phyloP scores from a whole-genome alignment of 2,113 vertebrate genomes.

The Syngnathus floridae region DNA sequence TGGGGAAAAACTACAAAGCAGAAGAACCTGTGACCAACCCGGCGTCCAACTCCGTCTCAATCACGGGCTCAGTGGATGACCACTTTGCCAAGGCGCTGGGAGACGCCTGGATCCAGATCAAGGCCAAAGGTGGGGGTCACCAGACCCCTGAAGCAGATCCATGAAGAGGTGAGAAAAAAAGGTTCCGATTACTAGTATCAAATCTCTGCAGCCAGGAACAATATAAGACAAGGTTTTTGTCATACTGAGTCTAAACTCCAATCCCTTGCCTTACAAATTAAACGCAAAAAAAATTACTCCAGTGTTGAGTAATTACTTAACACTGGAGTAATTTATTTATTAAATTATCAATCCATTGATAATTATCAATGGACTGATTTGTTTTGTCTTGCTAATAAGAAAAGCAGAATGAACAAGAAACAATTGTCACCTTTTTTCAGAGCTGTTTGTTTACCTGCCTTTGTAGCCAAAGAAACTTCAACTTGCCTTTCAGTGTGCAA shows the following conservation, averaged over 20 bases:
- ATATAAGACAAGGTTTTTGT: slow-evolving; percentile 46
- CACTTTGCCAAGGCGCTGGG: slow-evolving; percentile 98
- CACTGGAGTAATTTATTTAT: too few relatives aligned
- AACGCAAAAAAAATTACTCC: slow-evolving; percentile 21
- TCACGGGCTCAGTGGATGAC: slow-evolving; percentile 95
- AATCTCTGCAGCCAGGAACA: slow-evolving; percentile 75
- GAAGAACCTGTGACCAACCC: slow-evolving; percentile 86
- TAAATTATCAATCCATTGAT: too few relatives aligned
- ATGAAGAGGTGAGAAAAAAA: slow-evolving; percentile 37
- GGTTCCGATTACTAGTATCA: slow-evolving; percentile 71
- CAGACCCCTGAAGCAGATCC: slow-evolving; percentile 67
- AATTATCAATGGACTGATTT: slow-evolving; percentile 35
- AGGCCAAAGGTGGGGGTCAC: slow-evolving; percentile 79
- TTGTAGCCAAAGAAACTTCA: slow-evolving; percentile 58
- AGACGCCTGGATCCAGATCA: slow-evolving; percentile 94
- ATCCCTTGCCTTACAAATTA: slow-evolving; percentile 58
- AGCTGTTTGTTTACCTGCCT: slow-evolving; percentile 22
- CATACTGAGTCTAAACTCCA: slow-evolving; percentile 26
- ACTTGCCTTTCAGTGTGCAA: slow-evolving; percentile 39
- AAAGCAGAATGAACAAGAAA: slow-evolving; percentile 8
- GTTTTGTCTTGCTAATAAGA: slow-evolving; percentile 23
- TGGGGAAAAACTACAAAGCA: slow-evolving; percentile 96
- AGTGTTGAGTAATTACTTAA: slow-evolving; percentile 14
- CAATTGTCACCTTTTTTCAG: slow-evolving; percentile 19
- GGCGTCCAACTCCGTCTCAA: slow-evolving; percentile 91